phyloP scores from a whole-genome alignment of 2,888 invertebrate species.

The Lutraria lutraria region DNA sequence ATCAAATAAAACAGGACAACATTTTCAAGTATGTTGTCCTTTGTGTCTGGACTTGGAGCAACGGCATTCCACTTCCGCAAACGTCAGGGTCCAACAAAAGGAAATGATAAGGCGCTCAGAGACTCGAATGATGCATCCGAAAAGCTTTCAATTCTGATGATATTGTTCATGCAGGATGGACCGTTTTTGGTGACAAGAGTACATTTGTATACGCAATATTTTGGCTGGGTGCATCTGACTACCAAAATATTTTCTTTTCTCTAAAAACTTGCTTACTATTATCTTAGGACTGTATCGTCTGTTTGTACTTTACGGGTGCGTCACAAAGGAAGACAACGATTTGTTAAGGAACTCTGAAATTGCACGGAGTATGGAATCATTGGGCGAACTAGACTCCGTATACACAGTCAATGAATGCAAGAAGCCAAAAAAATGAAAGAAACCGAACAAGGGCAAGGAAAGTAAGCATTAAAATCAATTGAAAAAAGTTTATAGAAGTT shows the following conservation, averaged over 20 bases:
- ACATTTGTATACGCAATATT: conserved; percentile 60
- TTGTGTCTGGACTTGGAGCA: conserved; percentile 65
- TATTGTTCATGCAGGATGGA: conserved; percentile 70
- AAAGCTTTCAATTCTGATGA: conserved; percentile 63
- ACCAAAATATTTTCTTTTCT: conserved; percentile 63
- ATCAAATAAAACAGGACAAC: conserved; percentile 23
- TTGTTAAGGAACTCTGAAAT: conserved; percentile 61
- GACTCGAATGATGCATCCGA: conserved; percentile 53
- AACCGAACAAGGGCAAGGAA: neutral
- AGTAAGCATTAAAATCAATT: neutral
- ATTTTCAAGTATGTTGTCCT: conserved; percentile 47
- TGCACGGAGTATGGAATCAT: conserved; percentile 58
- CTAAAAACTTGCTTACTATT: conserved; percentile 63
- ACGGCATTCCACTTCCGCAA: conserved; percentile 54
- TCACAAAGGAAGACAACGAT: conserved; percentile 62
- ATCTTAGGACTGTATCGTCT: conserved; percentile 61
- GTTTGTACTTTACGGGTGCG: conserved; percentile 58
- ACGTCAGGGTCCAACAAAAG: conserved; percentile 4
- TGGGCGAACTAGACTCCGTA: conserved; percentile 33
- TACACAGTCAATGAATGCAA: neutral
- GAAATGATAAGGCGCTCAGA: neutral
- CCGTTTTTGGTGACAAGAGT: conserved; percentile 59
- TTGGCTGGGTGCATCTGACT: conserved; percentile 39
- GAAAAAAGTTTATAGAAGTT: no score
- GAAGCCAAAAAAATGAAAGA: conserved; percentile 13